Evolutionary conservation across 92 coral and sea anemone genomes (phyloP).

Genomic region (Muricea muricata): DNA sequence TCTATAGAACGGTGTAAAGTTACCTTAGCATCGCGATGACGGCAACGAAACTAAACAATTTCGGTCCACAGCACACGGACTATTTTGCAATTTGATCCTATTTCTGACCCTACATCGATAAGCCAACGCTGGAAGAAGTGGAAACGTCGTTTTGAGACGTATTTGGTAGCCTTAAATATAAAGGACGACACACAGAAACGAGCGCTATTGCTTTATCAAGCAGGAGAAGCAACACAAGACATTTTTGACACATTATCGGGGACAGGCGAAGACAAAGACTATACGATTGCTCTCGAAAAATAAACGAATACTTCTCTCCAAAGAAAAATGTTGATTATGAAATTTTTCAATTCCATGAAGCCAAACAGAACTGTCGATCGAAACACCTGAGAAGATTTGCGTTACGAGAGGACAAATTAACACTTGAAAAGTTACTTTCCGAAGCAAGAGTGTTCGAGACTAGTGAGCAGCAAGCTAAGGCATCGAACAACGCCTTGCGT

Average conservation of each 20-base stretch:
- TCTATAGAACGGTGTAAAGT: too few relatives aligned
- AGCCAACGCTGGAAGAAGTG: too few relatives aligned
- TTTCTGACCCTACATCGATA: too few relatives aligned
- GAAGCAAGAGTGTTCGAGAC: background rate
- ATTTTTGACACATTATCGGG: constrained; percentile 15
- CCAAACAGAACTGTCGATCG: constrained; percentile 4
- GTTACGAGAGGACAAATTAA: background rate
- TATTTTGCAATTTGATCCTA: too few relatives aligned
- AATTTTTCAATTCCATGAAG: constrained; percentile 21
- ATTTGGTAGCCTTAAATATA: too few relatives aligned
- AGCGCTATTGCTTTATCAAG: background rate
- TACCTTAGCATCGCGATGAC: too few relatives aligned
- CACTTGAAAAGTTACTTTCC: background rate
- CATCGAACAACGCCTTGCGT: background rate
- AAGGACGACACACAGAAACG: too few relatives aligned
- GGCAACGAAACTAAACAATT: too few relatives aligned
- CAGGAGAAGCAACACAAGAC: constrained; percentile 1
- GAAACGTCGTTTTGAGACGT: too few relatives aligned
- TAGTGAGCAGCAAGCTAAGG: constrained; percentile 7
- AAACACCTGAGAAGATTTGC: constrained; percentile 4
- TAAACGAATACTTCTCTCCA: constrained; percentile 34
- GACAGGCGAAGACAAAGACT: constrained; percentile 18
- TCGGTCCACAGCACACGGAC: too few relatives aligned
- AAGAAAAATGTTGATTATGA: constrained; percentile 40
- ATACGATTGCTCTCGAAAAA: constrained; percentile 18